Evolutionary conservation across 1,140 invertebrate genomes (phyloP).

Genomic region (Pachypsylla venusta): DNA sequence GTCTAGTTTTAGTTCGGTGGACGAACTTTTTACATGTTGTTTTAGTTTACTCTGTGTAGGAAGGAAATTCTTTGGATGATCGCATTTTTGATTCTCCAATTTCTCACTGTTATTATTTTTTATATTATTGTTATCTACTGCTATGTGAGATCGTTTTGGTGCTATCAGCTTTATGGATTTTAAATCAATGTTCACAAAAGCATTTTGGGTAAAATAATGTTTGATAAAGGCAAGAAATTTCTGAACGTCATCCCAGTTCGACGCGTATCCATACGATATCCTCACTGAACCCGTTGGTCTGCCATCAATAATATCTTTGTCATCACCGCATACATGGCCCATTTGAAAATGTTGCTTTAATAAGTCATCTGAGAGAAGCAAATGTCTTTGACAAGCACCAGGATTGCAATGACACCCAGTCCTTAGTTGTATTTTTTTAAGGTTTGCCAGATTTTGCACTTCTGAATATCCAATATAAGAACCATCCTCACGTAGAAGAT

Average conservation of each 20-base stretch:
- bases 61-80: too few species aligned
- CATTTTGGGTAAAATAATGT: constrained; percentile 1
- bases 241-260: constrained; percentile 47
- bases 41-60: too few species aligned
- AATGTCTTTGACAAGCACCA: constrained; percentile 77
- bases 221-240: neutral
- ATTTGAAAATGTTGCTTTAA: constrained; percentile 44
- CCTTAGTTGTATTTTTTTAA: constrained; percentile 72
- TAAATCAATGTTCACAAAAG: too few species aligned
- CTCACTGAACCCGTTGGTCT: constrained; percentile 81
- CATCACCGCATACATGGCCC: constrained; percentile 86
- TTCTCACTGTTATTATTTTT: too few species aligned
- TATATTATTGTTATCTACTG: too few species aligned
- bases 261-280: constrained; percentile 89
- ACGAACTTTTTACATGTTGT: too few species aligned
- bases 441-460: constrained; percentile 73
- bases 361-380: constrained; percentile 49
- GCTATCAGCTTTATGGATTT: too few species aligned
- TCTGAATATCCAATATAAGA: constrained; percentile 75
- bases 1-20: constrained; percentile 31
- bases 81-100: too few species aligned
- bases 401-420: constrained; percentile 96
- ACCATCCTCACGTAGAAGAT: constrained; percentile 59
- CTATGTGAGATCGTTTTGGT: too few species aligned
- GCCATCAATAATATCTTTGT: constrained; percentile 74